Conservation (phyloP, 2,797 vertebrate genomes). For the Sternotherus odoratus region DNA sequence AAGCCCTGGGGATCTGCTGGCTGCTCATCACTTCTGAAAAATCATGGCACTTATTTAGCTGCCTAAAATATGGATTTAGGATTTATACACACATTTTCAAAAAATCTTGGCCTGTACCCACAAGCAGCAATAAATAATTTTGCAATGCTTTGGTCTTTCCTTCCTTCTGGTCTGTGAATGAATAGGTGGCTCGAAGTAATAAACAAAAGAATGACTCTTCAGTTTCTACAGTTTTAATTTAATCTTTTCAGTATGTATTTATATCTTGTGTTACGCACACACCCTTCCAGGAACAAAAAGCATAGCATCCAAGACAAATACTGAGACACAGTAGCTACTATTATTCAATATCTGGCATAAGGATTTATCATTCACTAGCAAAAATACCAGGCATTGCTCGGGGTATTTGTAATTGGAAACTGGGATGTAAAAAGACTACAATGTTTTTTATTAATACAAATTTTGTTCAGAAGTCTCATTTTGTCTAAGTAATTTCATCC, state of each 20-base stretch:
- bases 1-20: too few species aligned
- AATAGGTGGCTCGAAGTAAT: background rate
- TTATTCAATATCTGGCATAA: background rate
- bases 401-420: too few species aligned
- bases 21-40: background rate
- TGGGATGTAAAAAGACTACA: too few species aligned
- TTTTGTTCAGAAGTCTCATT: too few species aligned
- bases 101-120: background rate
- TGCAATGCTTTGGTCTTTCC: background rate
- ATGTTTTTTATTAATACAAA: too few species aligned
- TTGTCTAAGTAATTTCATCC: too few species aligned
- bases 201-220: background rate
- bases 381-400: too few species aligned
- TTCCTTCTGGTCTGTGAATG: background rate
- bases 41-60: background rate
- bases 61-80: background rate
- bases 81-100: background rate
- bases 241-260: background rate
- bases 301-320: background rate
- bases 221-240: background rate
- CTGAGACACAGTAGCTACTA: background rate
- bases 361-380: slow-evolving; percentile 18
- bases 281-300: background rate
- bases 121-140: background rate
- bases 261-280: background rate